Base-by-base conservation (phyloP, 2,113 vertebrate species). In the Larimichthys crocea region DNA sequence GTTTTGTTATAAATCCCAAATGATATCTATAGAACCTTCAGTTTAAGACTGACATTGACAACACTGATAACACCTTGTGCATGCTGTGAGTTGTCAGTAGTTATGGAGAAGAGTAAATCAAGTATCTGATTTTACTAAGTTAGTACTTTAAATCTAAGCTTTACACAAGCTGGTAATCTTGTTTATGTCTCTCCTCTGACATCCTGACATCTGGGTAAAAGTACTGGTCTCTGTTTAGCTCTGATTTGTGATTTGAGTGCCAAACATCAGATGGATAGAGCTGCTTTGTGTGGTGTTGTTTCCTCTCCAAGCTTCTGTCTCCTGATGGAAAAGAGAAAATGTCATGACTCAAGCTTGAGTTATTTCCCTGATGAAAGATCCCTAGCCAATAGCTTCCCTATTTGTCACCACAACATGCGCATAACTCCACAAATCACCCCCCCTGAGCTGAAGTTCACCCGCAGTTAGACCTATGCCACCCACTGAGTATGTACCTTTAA, bases 211-310 rank as follows among this genome's bases (percentile, higher is more conserved):
- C 20, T 11, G 35, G 6, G 57, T 60, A 49, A 15, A 61, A n/a
- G 10, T 22, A 42, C 19, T 31, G 24, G 79, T 74, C 74, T 68
- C 22, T 56, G 19, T 50, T 76, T 24, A 56, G n/a, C 48, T 68
- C 52, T 81, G 79, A 74, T 81, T 57, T 82, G 65, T n/a, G 64
- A 70, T 59, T 57, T 52, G 31, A 10, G 60, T 48, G 71, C 12
- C 53, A 82, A 72, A 76, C 67, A 31, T 62, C 24, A 1, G 31
- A 31, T 55, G 44, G 12, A 48, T 19, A 3, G 52, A 46, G 10
- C 42, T 17, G 24, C 52, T 62, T 68, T 77, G 29, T 56, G 57
- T 42, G 48, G 0, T 50, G 62, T 10, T 59, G 20, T 53, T 29
- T 74, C 14, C 50, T 46, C 35, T 12, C 50, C n/a, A 20, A 15